A percentile compares a stretch with the other conserved stretches of the same genome.
Conservation (phyloP, 2,888 invertebrate species). For the Aleiodes alternator region DNA sequence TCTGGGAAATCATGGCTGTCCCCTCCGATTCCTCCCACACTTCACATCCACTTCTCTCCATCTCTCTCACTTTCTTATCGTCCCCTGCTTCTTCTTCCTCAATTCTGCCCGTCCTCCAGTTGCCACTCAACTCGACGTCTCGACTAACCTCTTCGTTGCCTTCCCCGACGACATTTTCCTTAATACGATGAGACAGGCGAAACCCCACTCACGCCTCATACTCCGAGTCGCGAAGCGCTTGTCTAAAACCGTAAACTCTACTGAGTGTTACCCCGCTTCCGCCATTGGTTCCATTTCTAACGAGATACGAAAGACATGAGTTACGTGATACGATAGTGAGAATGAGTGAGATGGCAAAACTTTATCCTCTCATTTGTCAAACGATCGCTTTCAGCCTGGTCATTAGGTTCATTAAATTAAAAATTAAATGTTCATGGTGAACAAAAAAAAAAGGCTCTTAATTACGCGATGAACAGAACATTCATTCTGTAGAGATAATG, state of each 20-base stretch:
- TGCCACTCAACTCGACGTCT: slow-evolving; percentile 30
- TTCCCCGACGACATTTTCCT: slow-evolving; percentile 35
- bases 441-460: not conserved
- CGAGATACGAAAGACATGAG: slow-evolving; percentile 40
- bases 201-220: slow-evolving; percentile 29
- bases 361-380: slow-evolving; percentile 21
- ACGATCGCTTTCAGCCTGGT: slow-evolving; percentile 19
- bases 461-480: not conserved
- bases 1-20: slow-evolving; percentile 71
- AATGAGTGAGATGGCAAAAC: not conserved
- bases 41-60: slow-evolving; percentile 44
- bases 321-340: slow-evolving; percentile 34
- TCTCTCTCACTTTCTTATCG: not conserved
- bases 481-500: too few species aligned
- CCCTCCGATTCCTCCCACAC: slow-evolving; percentile 57
- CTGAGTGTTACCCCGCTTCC: slow-evolving; percentile 21
- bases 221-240: slow-evolving; percentile 7
- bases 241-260: slow-evolving; percentile 40
- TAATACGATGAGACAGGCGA: slow-evolving; percentile 42
- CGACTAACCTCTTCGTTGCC: slow-evolving; percentile 38
- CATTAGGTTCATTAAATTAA: slow-evolving; percentile 19
- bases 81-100: slow-evolving; percentile 31
- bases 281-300: slow-evolving; percentile 40
- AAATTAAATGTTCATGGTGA: not conserved
- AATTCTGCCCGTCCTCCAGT: slow-evolving; percentile 8